phyloP scores from a whole-genome alignment of 2,113 vertebrate species.

The Hippocampus mohnikei region DNA sequence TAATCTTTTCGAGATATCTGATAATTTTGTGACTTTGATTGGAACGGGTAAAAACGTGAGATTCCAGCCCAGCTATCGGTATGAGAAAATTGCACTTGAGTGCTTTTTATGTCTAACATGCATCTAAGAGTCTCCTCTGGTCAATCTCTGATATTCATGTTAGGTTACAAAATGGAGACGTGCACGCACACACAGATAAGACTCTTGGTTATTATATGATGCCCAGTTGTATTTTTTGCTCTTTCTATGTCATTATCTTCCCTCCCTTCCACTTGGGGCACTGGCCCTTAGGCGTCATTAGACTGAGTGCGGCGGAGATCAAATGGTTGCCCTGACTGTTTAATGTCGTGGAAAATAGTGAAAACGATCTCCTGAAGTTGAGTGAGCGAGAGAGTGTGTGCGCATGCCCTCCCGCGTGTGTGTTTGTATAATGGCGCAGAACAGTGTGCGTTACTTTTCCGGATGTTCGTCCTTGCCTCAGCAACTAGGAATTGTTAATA shows the following conservation, averaged over 20 bases:
- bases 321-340: conserved; percentile 32
- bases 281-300: conserved; percentile 35
- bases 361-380: conserved; percentile 34
- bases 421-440: conserved; percentile 6
- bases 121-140: not conserved
- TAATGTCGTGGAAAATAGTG: conserved; percentile 40
- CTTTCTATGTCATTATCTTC: conserved; percentile 13
- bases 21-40: too few relatives aligned
- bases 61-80: not conserved
- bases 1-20: too few relatives aligned
- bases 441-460: conserved; percentile 13
- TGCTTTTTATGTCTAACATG: not conserved
- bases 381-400: too few relatives aligned
- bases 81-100: too few relatives aligned
- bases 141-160: not conserved
- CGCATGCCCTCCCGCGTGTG: not conserved
- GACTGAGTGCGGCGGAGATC: conserved; percentile 28
- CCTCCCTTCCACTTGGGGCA: conserved; percentile 11
- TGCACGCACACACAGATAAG: not conserved
- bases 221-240: conserved; percentile 6
- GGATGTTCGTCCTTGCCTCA: conserved; percentile 19
- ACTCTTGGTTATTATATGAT: not conserved
- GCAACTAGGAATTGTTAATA: conserved; percentile 1
- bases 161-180: not conserved
- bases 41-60: not conserved